Evolutionary conservation across 2,888 invertebrate genomes (phyloP), one percentile per base, ranked within the genome.

Genomic region (Leptothorax acervorum): DNA sequence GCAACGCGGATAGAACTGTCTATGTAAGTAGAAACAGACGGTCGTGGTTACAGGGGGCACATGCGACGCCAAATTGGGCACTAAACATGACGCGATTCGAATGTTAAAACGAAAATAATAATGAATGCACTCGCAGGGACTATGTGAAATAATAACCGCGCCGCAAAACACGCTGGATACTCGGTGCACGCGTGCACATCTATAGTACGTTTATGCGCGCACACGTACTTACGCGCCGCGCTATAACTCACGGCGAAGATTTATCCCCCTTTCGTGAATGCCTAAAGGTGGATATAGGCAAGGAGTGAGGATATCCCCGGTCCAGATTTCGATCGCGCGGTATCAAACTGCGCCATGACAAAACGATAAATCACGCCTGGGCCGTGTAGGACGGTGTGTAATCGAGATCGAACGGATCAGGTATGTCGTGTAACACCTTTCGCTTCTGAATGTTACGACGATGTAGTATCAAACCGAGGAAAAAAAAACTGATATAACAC

Each of bases 71-170:
- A 90, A 90, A 92, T 92, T 92, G 88, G 85, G 76, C 85, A 63
- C 79, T 90, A 87, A 91, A 92, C 85, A 87, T 88, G 87, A 87
- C 84, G 84, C 88, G 73, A 82, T 82, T 82, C 84, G 86, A 86
- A 86, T 91, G 87, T 85, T 78, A 82, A 87, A 90, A 86, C 79
- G 84, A 60, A 68, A 60, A 68, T 85, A 85, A 35, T 91, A 91
- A 91, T 85, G 88, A 89, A 88, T 85, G 88, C 68, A 87, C 87
- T 65, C 73, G 83, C 70, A 83, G 73, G 85, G 55, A 83, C 85
- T 86, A 9, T 23, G 85, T 88, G 85, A 91, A 91, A 92, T 92
- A 89, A 92, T 91, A 91, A 90, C 48, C 31, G 48, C 6, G 65
- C 42, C 12, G 65, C 42, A 12, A 42, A 42, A 68, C 78, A 18